Base-by-base conservation (phyloP, 1,140 invertebrate genomes). In the Trinorchestia longiramus region DNA sequence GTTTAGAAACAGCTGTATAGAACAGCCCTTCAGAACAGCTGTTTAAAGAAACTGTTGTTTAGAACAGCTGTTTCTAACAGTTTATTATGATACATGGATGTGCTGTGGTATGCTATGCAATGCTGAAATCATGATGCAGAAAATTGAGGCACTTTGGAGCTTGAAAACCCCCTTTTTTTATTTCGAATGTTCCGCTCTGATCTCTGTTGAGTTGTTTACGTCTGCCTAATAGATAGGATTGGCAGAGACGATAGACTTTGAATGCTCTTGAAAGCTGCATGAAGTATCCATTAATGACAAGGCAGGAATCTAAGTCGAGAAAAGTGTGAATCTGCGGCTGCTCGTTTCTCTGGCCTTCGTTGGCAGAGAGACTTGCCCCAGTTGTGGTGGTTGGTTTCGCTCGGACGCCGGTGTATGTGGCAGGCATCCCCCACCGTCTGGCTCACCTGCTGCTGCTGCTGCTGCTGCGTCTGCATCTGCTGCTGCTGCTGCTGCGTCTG, bases 341-440 rank as follows among this genome's bases (percentile, higher is more conserved):
- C 28, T 90, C 88, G 88, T 90, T 90, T 42, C 88, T 41, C 88
- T 90, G 88, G 88, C 88, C 88, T 90, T 41, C 88, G 17, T 90
- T 41, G 23, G 41, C 88, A 15, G 88, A 3, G 88, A 90, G 36
- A 90, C 36, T 90, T 90, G 88, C 88, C 36, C 88, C 28, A 90
- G 88, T 90, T 90, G 88, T 11, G 88, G 88, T 15, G 43, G 6
- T 53, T 6, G 47, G 47, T 53, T 53, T 19, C 47, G 88, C 88
- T 90, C 28, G 4, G 62, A 77, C 62, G 62, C 62, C 62, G 62
- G 62, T 23, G 62, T 77, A 28, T 28, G 28, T 36, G 62, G 11
- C 28, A 28, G 11, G 28, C 62, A 23, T 28, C 36, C 62, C 6
- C 47, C 47, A 6, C 47, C 6, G 47, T 8, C 6, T 36, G 28